Percentiles rank a stretch among this genome's conserved stretches.
Evolutionary conservation across 1,140 invertebrate species (phyloP).

Genomic region (Triops cancriformis): DNA sequence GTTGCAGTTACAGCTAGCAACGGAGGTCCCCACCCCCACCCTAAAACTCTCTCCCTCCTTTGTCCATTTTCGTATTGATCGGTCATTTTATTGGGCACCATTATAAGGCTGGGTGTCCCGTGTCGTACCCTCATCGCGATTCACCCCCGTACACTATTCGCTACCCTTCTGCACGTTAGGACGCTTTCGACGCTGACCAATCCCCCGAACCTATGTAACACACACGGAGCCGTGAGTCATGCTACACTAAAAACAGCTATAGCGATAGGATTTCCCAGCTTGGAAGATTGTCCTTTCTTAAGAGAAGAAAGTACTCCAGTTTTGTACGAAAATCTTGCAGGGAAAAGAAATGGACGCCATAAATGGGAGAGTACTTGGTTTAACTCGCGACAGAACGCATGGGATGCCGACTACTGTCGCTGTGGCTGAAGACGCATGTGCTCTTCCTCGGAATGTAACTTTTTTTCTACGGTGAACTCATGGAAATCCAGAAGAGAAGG

Average conservation of each 20-base stretch:
- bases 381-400: too few species aligned
- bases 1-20: neutral
- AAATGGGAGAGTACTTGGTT: too few species aligned
- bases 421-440: too few species aligned
- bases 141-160: neutral
- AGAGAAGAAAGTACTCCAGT: neutral
- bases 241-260: constrained; percentile 1
- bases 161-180: constrained; percentile 4
- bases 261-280: neutral
- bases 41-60: neutral
- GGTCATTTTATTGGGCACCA: neutral
- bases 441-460: too few species aligned
- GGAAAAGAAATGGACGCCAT: too few species aligned
- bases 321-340: neutral
- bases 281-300: neutral
- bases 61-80: constrained; percentile 5
- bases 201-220: neutral
- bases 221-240: neutral
- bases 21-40: neutral
- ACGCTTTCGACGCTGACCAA: neutral
- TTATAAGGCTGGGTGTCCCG: neutral
- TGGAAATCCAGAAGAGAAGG: too few species aligned
- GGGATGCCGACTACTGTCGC: too few species aligned
- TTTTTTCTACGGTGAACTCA: too few species aligned
- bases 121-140: constrained; percentile 3